phyloP scores from a whole-genome alignment of 1,140 invertebrate genomes.

The Drepana arcuata region DNA sequence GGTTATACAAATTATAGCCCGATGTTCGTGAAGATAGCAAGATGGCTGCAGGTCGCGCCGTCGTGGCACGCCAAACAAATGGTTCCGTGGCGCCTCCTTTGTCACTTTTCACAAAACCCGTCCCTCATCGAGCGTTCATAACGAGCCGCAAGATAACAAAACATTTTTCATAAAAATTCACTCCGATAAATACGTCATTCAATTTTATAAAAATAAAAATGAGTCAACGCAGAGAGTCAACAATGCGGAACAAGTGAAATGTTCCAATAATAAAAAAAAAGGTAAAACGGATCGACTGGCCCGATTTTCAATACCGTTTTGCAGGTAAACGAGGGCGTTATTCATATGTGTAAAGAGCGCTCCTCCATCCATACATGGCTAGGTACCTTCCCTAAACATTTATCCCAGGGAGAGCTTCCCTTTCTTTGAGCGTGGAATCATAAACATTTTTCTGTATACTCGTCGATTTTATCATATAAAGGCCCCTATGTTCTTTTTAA shows the following conservation, averaged over 20 bases:
- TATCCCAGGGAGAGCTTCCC: slow-evolving; percentile 4
- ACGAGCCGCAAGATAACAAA: slow-evolving; percentile 24
- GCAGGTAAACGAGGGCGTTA: slow-evolving; percentile 36
- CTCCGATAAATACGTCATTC: slow-evolving; percentile 43
- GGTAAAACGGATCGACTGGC: slow-evolving; percentile 34
- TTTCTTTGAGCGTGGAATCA: no score
- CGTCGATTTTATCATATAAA: not conserved
- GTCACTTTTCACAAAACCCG: slow-evolving; percentile 22
- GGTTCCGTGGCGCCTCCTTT: slow-evolving; percentile 20
- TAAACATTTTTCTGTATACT: not conserved
- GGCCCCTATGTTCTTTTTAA: no score
- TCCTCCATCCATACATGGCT: slow-evolving; percentile 14
- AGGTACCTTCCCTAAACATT: slow-evolving; percentile 8
- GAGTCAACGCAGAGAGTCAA: slow-evolving; percentile 37
- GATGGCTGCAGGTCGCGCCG: slow-evolving; percentile 2
- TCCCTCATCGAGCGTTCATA: slow-evolving; percentile 21
- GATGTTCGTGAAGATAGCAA: slow-evolving; percentile 6
- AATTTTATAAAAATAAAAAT: slow-evolving; percentile 44
- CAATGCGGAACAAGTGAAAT: slow-evolving; percentile 51
- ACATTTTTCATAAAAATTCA: slow-evolving; percentile 24
- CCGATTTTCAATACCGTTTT: slow-evolving; percentile 47
- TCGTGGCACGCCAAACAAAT: slow-evolving; percentile 15
- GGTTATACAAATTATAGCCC: slow-evolving; percentile 21
- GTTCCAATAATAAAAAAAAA: slow-evolving; percentile 46
- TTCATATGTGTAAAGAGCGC: slow-evolving; percentile 32